Percentiles rank a stretch among this genome's conserved stretches.
phyloP scores from a whole-genome alignment of 2,113 vertebrate species.

The Notothenia rossii region DNA sequence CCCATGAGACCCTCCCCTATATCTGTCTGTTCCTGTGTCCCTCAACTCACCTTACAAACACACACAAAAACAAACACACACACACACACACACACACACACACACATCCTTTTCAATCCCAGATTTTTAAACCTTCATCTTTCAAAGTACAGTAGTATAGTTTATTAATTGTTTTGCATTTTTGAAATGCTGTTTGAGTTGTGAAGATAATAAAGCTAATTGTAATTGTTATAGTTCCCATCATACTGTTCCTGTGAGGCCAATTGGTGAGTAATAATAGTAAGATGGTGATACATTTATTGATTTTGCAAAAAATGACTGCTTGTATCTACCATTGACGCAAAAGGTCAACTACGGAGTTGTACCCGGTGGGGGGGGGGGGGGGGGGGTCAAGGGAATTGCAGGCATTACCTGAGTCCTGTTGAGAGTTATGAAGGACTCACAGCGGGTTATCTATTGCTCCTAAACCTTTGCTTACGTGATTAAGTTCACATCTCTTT shows the following conservation, averaged over 20 bases:
- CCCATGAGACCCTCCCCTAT: constrained; percentile 55
- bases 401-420: constrained; percentile 8
- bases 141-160: too few species aligned
- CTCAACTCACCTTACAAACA: background rate
- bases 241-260: constrained; percentile 9
- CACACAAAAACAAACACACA: background rate
- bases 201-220: constrained; percentile 14
- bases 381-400: constrained; percentile 31
- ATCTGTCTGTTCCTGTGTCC: constrained; percentile 45
- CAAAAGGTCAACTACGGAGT: constrained; percentile 32
- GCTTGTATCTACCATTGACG: constrained; percentile 28
- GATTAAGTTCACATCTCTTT: background rate
- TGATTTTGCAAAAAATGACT: constrained; percentile 35
- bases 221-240: constrained; percentile 14
- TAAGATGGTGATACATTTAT: constrained; percentile 35
- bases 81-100: background rate
- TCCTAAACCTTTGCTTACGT: background rate
- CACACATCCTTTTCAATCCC: background rate
- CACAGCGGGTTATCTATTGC: background rate
- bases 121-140: too few species aligned
- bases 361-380: background rate
- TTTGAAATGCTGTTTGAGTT: background rate
- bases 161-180: background rate
- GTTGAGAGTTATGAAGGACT: background rate
- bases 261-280: constrained; percentile 8